Evolutionary conservation across 2,888 invertebrate species (phyloP), one percentile per base, ranked within the genome.

Genomic region (Drosophila multiciliata): DNA sequence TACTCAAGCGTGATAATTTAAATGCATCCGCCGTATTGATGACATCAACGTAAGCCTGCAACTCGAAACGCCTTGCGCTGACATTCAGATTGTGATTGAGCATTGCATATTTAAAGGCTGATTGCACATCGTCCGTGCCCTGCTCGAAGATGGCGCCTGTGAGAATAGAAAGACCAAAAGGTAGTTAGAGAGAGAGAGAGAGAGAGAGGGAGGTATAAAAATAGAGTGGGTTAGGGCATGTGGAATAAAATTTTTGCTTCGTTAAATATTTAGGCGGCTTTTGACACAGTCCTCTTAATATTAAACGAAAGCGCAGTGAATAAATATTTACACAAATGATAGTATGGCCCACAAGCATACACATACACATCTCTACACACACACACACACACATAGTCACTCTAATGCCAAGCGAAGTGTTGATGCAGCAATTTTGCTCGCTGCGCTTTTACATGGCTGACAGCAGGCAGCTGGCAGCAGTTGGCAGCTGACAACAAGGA

Each of bases 21-120:
- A 97, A 98, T 76, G 98, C 97, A 93, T 98, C 98, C 38, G 97
- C 97, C 29, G 98, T 98, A 93, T 98, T 96, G 93, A 98, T 98
- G 91, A 98, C 96, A 93, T 98, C 97, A 61, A 97, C 97, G 91
- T 96, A 97, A 15, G 97, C 97, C 92, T 97, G 97, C 66, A 98
- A 94, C 92, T 98, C 98, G 92, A 98, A 96, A 60, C 97, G 95
- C 71, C 96, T 94, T 54, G 95, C 95, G 76, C 96, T 96, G 77
- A 97, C 95, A 92, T 97, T 97, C 92, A 97, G 96, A 92, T 97
- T 97, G 93, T 98, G 97, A 89, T 96, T 96, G 64, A 96, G 95
- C 96, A 97, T 96, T 23, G 98, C 98, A 93, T 97, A 97, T 92
- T 96, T 97, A 94, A 98, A 98, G 35, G 97, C 98, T 80, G 97